Evolutionary conservation across 2,888 invertebrate species (phyloP), one percentile per base, ranked within the genome.

Genomic region (Diaphora mendica): DNA sequence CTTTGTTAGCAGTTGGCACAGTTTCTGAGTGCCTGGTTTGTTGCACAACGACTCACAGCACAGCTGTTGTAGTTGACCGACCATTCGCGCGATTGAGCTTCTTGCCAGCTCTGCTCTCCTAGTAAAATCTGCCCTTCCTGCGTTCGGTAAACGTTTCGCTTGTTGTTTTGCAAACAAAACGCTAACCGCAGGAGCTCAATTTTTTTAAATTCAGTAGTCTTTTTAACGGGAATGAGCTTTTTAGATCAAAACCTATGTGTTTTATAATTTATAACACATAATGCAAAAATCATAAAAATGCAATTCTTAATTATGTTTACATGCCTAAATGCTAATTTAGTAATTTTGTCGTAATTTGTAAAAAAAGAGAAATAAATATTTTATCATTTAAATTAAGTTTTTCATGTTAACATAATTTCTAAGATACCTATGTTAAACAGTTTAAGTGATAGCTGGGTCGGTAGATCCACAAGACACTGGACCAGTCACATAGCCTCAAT

Each of bases 401-500:
- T 68, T 55, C 55, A 26, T 69, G 11, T 39, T 15, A 39, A 64
- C n/a, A 20, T 64, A 33, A 64, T 70, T 70, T 66, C 69, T 77
- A 70, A 74, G 72, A 74, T 72, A n/a, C n/a, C n/a, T n/a, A 72
- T 78, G 75, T 65, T 79, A 77, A 79, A 76, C 72, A 75, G 71
- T 76, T 73, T 70, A 70, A 64, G 78, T 77, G 71, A 78, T 81
- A 77, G 78, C 30, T 75, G 69, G 80, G 84, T 83, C 86, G 86
- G 89, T 89, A 89, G 90, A 89, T 90, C 84, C 87, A 88, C 87
- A 86, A 89, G 85, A 88, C 87, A 90, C 89, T 87, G 87, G 86
- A 89, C 91, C 91, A 91, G 92, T 89, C 91, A 90, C 91, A 92
- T 91, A 93, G 92, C 93, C 93, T 92, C 93, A 93, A 92, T 95